Conservation (phyloP, 2,888 invertebrate species). For the Iphiclides podalirius region DNA sequence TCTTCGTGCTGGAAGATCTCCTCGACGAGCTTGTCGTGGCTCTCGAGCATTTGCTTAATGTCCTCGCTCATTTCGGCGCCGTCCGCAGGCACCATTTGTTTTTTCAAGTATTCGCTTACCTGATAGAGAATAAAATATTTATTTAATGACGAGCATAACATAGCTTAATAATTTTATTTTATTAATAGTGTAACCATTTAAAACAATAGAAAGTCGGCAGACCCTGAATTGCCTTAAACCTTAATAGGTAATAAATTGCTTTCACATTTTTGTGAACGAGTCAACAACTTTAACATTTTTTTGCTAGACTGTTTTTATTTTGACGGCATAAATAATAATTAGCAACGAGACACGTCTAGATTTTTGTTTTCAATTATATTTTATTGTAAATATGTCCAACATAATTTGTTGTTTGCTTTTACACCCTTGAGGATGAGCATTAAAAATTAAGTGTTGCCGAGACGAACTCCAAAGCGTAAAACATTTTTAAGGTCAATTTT, state of each 20-base stretch:
- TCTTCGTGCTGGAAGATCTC: constrained; percentile 99
- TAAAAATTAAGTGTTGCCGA: constrained; percentile 2
- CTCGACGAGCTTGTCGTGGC: constrained; percentile 95
- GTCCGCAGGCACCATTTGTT: constrained; percentile 93
- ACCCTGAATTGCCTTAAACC: no score
- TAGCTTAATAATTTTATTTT: no score
- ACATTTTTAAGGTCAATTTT: constrained; percentile 1
- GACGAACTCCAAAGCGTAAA: neutral
- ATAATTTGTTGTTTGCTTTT: neutral
- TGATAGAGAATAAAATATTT: constrained; percentile 43
- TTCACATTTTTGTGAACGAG: no score
- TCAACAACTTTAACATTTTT: no score
- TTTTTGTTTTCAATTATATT: neutral
- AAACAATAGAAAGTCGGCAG: no score
- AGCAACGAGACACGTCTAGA: no score
- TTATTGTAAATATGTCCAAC: neutral
- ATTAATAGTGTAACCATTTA: no score
- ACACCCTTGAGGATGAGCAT: neutral
- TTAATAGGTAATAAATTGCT: no score
- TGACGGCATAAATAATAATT: no score
- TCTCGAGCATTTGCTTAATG: constrained; percentile 89
- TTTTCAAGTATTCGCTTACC: constrained; percentile 95
- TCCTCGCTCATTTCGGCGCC: constrained; percentile 87
- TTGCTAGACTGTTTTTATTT: no score
- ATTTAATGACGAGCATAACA: no score